Conservation (phyloP, 2,797 vertebrate species). For the Notoglanidium macrostoma region DNA sequence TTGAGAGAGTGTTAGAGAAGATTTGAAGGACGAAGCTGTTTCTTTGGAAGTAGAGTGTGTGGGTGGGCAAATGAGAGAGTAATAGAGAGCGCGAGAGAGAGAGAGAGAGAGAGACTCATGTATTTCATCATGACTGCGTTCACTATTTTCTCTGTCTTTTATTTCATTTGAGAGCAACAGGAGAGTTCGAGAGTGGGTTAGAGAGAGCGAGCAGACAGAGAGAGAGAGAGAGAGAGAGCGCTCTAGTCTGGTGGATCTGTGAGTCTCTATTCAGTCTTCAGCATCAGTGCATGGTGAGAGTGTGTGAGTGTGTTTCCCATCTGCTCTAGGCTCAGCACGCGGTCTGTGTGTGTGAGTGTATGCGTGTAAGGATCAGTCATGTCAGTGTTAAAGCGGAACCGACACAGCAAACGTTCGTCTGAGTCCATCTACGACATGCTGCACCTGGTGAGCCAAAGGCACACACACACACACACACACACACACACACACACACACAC, state of each 20-base stretch:
- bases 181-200: conserved; percentile 2
- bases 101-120: conserved; percentile 1
- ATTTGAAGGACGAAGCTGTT: conserved; percentile 24
- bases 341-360: conserved; percentile 31
- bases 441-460: conserved; percentile 74
- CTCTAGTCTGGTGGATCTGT: neutral
- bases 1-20: conserved; percentile 16
- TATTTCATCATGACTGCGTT: neutral
- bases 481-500: neutral
- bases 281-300: conserved; percentile 42
- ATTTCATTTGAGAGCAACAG: conserved; percentile 22
- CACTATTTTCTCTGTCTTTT: neutral
- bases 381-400: conserved; percentile 84
- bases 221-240: neutral
- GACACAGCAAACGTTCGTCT: conserved; percentile 77
- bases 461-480: neutral
- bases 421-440: conserved; percentile 84
- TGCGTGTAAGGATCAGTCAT: conserved; percentile 65
- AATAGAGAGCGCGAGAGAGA: conserved; percentile 25
- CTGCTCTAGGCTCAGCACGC: conserved; percentile 30
- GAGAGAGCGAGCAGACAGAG: neutral
- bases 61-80: neutral
- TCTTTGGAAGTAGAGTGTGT: conserved; percentile 29
- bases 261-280: conserved; percentile 28
- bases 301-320: conserved; percentile 54